phyloP scores from a whole-genome alignment of 2,888 invertebrate species.

The Alentia gelatinosa region DNA sequence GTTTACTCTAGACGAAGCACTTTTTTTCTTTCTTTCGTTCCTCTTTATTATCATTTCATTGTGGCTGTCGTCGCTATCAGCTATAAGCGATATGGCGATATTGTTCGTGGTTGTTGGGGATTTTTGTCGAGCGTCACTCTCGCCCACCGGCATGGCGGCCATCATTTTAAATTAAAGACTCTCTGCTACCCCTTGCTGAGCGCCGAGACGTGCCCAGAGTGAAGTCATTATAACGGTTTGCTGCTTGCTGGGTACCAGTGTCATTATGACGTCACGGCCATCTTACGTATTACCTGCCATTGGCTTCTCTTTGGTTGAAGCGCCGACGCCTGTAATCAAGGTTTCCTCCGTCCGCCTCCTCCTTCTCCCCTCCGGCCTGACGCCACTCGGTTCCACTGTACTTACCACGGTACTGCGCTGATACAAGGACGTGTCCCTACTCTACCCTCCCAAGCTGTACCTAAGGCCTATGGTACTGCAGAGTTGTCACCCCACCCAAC shows the following conservation, averaged over 20 bases:
- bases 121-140: not conserved
- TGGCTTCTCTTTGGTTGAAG: not conserved
- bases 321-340: not conserved
- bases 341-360: not conserved
- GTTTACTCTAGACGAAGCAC: too few species aligned
- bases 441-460: too few species aligned
- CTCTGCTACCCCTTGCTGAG: not conserved
- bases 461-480: too few species aligned
- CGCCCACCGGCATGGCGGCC: not conserved
- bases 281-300: not conserved
- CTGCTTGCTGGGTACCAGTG: not conserved
- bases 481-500: too few species aligned
- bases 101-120: not conserved
- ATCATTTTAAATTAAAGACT: not conserved
- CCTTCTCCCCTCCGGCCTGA: not conserved
- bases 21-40: too few species aligned
- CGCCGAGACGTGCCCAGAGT: not conserved
- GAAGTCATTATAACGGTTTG: slow-evolving; percentile 3
- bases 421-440: too few species aligned
- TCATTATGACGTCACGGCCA: not conserved
- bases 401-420: too few species aligned
- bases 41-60: too few species aligned
- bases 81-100: not conserved
- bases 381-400: not conserved
- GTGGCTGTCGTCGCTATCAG: too few species aligned